phyloP scores from a whole-genome alignment of 1,140 invertebrate genomes.

The Orius insidiosus region DNA sequence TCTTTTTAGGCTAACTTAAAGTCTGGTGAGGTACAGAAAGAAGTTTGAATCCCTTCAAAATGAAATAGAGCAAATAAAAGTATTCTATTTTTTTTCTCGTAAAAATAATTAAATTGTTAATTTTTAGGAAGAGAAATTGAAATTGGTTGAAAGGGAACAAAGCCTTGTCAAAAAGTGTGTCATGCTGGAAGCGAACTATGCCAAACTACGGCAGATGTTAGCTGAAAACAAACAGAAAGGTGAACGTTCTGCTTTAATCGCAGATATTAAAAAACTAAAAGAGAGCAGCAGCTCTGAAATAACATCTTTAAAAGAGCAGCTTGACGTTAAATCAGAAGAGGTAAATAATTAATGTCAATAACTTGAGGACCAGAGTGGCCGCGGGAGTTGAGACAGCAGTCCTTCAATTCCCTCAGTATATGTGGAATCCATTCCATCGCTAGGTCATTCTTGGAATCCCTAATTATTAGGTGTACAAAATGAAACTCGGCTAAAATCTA shows the following conservation, averaged over 20 bases:
- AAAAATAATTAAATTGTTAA: too few relatives aligned
- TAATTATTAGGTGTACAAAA: too few relatives aligned
- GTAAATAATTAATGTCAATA: too few relatives aligned
- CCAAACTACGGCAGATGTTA: conserved; percentile 32
- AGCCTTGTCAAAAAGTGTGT: conserved; percentile 26
- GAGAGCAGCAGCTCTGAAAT: conserved; percentile 24
- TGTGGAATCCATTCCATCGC: too few relatives aligned
- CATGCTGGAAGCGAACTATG: conserved; percentile 26
- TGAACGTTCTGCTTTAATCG: conserved; percentile 25
- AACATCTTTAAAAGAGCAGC: conserved; percentile 28
- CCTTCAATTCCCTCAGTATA: too few relatives aligned
- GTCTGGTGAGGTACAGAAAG: neutral
- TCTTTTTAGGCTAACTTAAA: neutral
- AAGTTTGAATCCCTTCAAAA: neutral
- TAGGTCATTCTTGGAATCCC: too few relatives aligned
- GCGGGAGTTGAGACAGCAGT: too few relatives aligned
- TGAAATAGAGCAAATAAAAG: neutral
- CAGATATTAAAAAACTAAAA: conserved; percentile 27
- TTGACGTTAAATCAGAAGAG: conserved; percentile 31
- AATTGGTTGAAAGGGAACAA: conserved; percentile 26
- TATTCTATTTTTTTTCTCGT: conserved; percentile 10
- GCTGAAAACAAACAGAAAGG: conserved; percentile 36
- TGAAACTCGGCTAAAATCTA: too few relatives aligned
- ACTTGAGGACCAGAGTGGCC: too few relatives aligned
- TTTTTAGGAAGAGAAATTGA: conserved; percentile 14